These are phyloP conservation scores for Plebejus argus DNA, from an alignment of 2,888 invertebrate species.

Conservation along the genomic window DNA sequence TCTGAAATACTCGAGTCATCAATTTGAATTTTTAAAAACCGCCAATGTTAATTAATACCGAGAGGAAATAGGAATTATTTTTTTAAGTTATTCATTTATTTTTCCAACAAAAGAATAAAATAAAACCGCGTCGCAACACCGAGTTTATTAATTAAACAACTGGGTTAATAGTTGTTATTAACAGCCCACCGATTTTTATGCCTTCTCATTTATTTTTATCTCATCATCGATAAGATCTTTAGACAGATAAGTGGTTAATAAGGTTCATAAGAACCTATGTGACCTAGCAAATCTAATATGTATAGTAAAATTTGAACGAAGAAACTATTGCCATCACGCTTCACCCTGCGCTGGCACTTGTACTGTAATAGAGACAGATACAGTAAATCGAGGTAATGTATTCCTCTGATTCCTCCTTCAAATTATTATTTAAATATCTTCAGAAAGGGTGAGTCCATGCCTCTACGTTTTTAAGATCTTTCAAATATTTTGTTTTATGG, in stretches of 20 bases:
- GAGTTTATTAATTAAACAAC: constrained; percentile 14
- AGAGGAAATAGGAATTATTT: background rate
- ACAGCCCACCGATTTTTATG: background rate
- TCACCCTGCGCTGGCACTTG: too few species aligned
- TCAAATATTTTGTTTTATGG: too few species aligned
- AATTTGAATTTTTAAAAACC: background rate
- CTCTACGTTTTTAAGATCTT: too few species aligned
- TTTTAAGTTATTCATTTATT: background rate
- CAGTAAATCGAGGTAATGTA: too few species aligned
- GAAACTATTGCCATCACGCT: too few species aligned
- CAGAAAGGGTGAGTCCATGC: too few species aligned
- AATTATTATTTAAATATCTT: too few species aligned
- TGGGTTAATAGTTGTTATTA: constrained; percentile 11
- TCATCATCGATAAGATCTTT: background rate
- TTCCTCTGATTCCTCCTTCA: too few species aligned
- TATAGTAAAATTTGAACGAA: too few species aligned
- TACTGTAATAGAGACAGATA: too few species aligned
- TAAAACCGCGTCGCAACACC: background rate
- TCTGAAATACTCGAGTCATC: background rate
- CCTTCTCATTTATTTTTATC: background rate
- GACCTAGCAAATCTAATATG: too few species aligned
- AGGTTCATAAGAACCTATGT: too few species aligned
- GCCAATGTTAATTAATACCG: background rate
- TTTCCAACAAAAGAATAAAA: constrained; percentile 5
- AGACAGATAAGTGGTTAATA: background rate